phyloP scores from a whole-genome alignment of 2,113 vertebrate species.

The Xenopus tropicalis region DNA sequence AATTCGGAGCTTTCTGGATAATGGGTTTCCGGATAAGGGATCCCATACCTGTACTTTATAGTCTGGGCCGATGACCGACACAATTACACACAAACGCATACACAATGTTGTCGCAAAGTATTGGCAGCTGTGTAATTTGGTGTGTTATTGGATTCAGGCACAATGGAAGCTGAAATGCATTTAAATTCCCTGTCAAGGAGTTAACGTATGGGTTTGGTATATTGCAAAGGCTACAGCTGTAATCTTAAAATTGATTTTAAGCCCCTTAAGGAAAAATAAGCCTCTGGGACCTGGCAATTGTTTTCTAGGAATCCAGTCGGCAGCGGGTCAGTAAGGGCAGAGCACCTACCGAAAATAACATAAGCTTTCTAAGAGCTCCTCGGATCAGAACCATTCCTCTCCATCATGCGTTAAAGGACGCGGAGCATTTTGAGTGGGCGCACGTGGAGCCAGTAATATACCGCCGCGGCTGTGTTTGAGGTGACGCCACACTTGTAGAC shows the following conservation, averaged over 20 bases:
- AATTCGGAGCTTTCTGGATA: no score
- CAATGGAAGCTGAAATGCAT: not conserved
- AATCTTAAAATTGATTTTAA: not conserved
- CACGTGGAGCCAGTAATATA: no score
- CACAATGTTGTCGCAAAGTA: conserved; percentile 11
- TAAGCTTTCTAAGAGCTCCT: no score
- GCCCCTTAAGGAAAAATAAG: conserved; percentile 1
- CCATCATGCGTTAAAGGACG: no score
- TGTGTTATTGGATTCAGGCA: not conserved
- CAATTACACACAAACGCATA: not conserved
- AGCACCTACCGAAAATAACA: no score
- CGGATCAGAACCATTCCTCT: no score
- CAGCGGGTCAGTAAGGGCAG: no score
- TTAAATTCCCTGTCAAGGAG: not conserved
- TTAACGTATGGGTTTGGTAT: not conserved
- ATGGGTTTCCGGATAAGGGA: no score
- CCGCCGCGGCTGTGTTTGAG: no score
- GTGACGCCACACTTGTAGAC: no score
- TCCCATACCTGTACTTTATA: conserved; percentile 4
- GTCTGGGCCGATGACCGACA: conserved; percentile 21
- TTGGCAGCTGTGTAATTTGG: conserved; percentile 1
- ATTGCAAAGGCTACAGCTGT: not conserved
- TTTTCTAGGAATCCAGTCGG: not conserved
- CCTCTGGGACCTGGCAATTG: not conserved
- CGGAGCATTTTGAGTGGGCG: no score